Evolutionary conservation across 2,797 vertebrate genomes (phyloP).

Genomic region (Morus bassanus): DNA sequence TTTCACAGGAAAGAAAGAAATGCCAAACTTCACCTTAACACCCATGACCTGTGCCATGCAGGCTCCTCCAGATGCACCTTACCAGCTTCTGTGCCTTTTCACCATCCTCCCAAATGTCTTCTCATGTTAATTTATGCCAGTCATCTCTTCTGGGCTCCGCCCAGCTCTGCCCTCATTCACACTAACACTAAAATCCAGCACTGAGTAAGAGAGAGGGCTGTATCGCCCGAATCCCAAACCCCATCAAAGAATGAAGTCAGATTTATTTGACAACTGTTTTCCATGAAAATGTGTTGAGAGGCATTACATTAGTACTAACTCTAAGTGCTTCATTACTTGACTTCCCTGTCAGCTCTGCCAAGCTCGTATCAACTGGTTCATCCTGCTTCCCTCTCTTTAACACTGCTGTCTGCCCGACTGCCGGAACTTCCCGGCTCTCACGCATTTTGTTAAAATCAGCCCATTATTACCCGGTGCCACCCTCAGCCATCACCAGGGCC

Average conservation of each 20-base stretch:
- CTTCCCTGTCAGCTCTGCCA: background rate
- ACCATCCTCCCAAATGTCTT: background rate
- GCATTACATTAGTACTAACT: background rate
- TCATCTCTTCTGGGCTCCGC: rapidly evolving
- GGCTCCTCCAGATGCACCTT: background rate
- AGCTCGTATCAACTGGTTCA: rapidly evolving
- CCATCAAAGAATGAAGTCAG: background rate
- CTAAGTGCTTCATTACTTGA: background rate
- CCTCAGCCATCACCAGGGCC: background rate
- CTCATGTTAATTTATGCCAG: background rate
- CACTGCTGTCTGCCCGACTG: rapidly evolving
- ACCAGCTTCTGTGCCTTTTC: background rate
- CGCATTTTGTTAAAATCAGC: background rate
- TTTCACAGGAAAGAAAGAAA: background rate
- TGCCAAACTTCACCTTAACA: background rate
- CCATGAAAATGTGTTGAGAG: background rate
- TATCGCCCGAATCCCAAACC: background rate
- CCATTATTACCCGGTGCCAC: background rate
- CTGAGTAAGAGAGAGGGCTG: background rate
- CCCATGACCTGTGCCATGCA: background rate
- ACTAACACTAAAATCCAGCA: rapidly evolving
- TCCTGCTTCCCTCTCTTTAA: background rate
- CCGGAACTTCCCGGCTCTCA: background rate
- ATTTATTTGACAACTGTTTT: background rate
- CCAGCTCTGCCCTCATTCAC: background rate